These are phyloP conservation scores for Catharus ustulatus DNA, from an alignment of 2,797 vertebrate genomes.

Conservation along the genomic window DNA sequence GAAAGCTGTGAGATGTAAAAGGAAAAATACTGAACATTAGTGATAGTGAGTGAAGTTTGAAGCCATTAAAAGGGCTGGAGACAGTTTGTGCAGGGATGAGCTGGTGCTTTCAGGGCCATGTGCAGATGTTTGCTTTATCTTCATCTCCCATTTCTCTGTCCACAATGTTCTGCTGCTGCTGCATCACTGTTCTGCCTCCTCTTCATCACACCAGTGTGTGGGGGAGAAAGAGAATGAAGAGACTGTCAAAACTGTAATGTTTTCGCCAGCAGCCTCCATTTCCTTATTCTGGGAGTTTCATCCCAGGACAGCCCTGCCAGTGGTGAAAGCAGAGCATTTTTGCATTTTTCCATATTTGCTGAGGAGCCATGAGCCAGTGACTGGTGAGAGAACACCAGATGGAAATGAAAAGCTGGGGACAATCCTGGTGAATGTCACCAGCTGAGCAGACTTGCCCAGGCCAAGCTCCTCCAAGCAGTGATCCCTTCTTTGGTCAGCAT, in stretches of 20 bases:
- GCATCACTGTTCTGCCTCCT: not conserved
- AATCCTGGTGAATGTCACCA: not conserved
- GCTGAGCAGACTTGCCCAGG: not conserved
- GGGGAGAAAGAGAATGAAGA: not conserved
- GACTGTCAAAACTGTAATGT: not conserved
- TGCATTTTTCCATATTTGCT: not conserved
- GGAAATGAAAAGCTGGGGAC: not conserved
- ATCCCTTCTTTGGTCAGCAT: not conserved
- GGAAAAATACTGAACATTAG: not conserved
- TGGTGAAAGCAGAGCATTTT: not conserved
- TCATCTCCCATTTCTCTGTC: not conserved
- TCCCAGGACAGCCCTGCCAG: not conserved
- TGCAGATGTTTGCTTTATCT: not conserved
- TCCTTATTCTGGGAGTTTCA: not conserved
- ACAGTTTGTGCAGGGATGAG: not conserved
- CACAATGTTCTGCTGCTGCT: not conserved
- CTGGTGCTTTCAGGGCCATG: not conserved
- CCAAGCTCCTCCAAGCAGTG: not conserved
- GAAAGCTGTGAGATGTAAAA: not conserved
- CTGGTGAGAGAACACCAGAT: not conserved
- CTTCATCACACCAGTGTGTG: not conserved
- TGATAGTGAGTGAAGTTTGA: not conserved
- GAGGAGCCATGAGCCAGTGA: accelerated
- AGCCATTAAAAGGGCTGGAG: not conserved
- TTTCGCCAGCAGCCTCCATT: not conserved